A percentile compares a stretch with the other conserved stretches of the same genome.
These are phyloP conservation scores for Cataglyphis rosenhaueri DNA, from an alignment of 2,888 invertebrate species.

Conservation along the genomic window DNA sequence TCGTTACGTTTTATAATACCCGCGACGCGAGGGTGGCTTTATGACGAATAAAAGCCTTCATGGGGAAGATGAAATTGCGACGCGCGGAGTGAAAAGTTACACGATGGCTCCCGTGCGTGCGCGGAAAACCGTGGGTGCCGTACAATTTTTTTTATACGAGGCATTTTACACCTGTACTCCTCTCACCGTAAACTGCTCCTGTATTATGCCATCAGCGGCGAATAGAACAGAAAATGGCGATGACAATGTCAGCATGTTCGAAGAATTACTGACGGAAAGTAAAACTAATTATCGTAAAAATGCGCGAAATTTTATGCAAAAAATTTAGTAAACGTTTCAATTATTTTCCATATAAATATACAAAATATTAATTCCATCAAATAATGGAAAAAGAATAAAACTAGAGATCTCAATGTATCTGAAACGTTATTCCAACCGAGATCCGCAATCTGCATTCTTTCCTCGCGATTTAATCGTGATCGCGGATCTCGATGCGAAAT, in stretches of 20 bases:
- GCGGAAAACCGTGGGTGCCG: constrained; percentile 36
- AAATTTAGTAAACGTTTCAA: neutral
- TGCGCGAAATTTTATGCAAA: neutral
- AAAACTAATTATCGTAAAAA: constrained; percentile 2
- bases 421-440: neutral
- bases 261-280: constrained; percentile 2
- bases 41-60: constrained; percentile 70
- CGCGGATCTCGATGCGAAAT: constrained; percentile 7
- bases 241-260: constrained; percentile 23
- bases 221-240: neutral
- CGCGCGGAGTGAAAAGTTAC: constrained; percentile 69
- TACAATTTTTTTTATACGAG: constrained; percentile 69
- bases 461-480: constrained; percentile 1
- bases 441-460: constrained; percentile 23
- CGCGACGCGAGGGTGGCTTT: constrained; percentile 66
- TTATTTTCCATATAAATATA: neutral
- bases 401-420: neutral
- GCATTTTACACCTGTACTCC: constrained; percentile 69
- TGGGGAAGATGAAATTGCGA: constrained; percentile 66
- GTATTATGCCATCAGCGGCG: constrained; percentile 47
- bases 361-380: neutral
- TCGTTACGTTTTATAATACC: constrained; percentile 64
- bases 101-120: constrained; percentile 47
- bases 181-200: constrained; percentile 65
- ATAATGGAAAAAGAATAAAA: neutral